Evolutionary conservation across 2,113 vertebrate genomes (phyloP).

Genomic region (Agelaius tricolor): DNA sequence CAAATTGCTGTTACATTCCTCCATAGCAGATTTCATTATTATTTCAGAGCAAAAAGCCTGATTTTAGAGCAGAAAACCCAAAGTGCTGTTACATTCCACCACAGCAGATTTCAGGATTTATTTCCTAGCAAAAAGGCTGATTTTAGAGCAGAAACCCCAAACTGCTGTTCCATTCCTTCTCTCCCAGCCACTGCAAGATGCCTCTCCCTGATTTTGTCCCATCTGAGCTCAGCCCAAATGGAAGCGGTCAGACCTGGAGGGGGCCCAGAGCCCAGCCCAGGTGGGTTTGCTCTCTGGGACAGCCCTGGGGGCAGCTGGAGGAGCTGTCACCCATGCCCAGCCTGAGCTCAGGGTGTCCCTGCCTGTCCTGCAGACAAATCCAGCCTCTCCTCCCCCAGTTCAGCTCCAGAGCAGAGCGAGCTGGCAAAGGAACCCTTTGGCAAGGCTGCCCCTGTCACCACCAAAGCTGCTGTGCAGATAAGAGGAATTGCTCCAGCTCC

Average conservation of each 20-base stretch:
- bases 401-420: not conserved
- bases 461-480: conserved; percentile 13
- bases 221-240: not conserved
- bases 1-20: not conserved
- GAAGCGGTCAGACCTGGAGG: not conserved
- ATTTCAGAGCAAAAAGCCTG: not conserved
- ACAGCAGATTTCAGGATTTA: not conserved
- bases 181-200: not conserved
- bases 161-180: not conserved
- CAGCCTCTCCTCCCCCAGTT: not conserved
- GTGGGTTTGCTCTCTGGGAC: not conserved
- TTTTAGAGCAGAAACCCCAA: not conserved
- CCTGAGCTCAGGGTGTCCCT: not conserved
- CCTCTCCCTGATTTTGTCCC: not conserved
- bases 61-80: too few species aligned
- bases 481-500: not conserved
- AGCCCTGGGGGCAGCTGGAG: not conserved
- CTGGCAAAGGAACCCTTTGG: not conserved
- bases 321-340: not conserved
- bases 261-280: not conserved
- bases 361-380: not conserved
- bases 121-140: not conserved
- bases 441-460: not conserved
- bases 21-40: not conserved
- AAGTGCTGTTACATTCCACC: too few species aligned